Base-by-base conservation (phyloP, 92 coral and sea anemone species). In the Bergia puertoricense region DNA sequence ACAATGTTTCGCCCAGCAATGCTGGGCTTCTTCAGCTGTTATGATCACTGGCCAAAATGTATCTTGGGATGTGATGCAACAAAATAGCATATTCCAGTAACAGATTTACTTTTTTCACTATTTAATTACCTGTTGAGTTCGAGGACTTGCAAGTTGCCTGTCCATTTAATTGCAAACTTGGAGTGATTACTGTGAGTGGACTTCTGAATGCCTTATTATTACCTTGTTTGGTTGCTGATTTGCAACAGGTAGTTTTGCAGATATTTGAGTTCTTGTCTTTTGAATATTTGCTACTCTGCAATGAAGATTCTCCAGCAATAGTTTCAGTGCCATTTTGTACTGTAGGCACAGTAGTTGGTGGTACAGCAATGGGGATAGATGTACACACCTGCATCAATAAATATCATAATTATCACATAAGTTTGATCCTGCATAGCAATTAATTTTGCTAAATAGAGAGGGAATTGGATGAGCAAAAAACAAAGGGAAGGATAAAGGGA, bases 141-240 rank as follows among this genome's bases (percentile, higher is more conserved):
- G 30, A 10, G 66, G 37, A 15, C 42, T 0, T 68, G 9, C 43
- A 83, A 42, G 56, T 15, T 43, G 77, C 8, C 22, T 43, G 57
- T 39, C 65, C 65, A 57, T 39, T 80, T 37, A 37, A n/a, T 23
- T 83, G 86, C 18, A 69, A 30, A 5, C 42, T 69, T 83, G 77
- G 77, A 40, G 42, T 16, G 16, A 83, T 37, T 11, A 77, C 10
- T 68, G 77, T 41, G 22, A 83, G 77, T n/a, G 86, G 86, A 41
- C 42, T 83, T 69, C 86, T 83, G 20, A 68, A 83, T 66, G 86
- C n/a, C 2, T 23, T 82, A 2, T n/a, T 41, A n/a, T 65, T 81
- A 8, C 11, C 41, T 66, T 65, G 75, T 41, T 40, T 9, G 18
- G 22, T 11, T 42, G 15, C 36, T 67, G 45, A 39, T 62, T 82